Evolutionary conservation across 2,797 vertebrate genomes (phyloP).

Genomic region (Halcyon smyrnensis): DNA sequence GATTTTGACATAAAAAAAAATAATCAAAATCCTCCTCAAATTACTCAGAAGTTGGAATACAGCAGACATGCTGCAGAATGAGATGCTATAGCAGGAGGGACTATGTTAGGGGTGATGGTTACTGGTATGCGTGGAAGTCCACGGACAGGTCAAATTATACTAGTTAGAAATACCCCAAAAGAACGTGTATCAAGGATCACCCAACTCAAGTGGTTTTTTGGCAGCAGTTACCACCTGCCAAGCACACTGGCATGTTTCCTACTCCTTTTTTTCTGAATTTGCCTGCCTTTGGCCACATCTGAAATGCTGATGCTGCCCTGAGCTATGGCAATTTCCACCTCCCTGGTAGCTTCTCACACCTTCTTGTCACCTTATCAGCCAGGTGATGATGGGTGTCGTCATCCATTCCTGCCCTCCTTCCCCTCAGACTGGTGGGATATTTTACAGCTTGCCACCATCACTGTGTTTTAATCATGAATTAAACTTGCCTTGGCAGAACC

Average conservation of each 20-base stretch:
- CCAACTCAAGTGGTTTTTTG: neutral
- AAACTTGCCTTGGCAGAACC: neutral
- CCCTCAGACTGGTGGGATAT: neutral
- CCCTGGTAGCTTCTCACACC: neutral
- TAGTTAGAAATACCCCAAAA: neutral
- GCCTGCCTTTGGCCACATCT: neutral
- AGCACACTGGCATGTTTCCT: neutral
- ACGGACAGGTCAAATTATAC: neutral
- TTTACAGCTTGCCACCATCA: neutral
- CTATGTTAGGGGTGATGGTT: neutral
- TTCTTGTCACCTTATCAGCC: neutral
- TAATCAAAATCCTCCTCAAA: neutral
- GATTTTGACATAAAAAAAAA: neutral
- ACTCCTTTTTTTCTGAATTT: neutral
- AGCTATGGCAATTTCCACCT: neutral
- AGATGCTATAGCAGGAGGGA: neutral
- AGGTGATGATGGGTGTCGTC: neutral
- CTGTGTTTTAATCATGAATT: rapidly evolving
- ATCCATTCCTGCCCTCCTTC: too few relatives aligned
- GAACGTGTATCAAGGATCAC: neutral
- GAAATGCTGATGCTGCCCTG: neutral
- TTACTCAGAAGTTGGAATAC: neutral
- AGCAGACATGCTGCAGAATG: neutral
- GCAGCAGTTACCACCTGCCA: neutral
- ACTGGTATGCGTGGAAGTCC: neutral